Evolutionary conservation across 1,140 invertebrate species (phyloP).

Genomic region (Formica exsecta): DNA sequence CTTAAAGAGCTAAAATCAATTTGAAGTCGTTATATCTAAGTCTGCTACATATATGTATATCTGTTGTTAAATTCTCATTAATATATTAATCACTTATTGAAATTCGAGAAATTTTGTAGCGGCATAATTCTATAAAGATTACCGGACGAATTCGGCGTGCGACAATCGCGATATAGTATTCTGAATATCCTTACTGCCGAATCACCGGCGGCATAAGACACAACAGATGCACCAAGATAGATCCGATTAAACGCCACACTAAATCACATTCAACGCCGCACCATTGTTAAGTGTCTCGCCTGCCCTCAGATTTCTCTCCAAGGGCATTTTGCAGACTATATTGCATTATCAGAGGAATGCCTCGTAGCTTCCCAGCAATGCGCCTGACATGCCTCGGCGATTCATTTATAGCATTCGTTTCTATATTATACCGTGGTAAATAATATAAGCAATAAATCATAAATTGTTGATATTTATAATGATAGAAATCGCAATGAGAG

Average conservation of each 20-base stretch:
- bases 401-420: not conserved
- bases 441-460: not conserved
- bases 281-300: slow-evolving; percentile 73
- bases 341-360: slow-evolving; percentile 60
- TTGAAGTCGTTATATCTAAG: not conserved
- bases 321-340: slow-evolving; percentile 40
- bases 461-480: slow-evolving; percentile 1
- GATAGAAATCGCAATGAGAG: not conserved
- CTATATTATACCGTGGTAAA: not conserved
- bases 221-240: slow-evolving; percentile 67
- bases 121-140: not conserved
- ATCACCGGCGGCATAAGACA: slow-evolving; percentile 63
- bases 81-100: slow-evolving; percentile 12
- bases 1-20: not conserved
- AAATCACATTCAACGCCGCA: slow-evolving; percentile 76
- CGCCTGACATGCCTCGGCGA: not conserved
- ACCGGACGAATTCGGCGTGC: slow-evolving; percentile 9
- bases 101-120: not conserved
- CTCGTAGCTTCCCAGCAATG: not conserved
- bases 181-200: slow-evolving; percentile 32
- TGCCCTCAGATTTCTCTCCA: slow-evolving; percentile 40
- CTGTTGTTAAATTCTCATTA: not conserved
- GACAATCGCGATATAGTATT: slow-evolving; percentile 6
- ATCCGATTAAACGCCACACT: slow-evolving; percentile 76
- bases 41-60: not conserved